These are phyloP conservation scores for Platyscapa corneri DNA, from an alignment of 1,140 invertebrate species.

Conservation along the genomic window DNA sequence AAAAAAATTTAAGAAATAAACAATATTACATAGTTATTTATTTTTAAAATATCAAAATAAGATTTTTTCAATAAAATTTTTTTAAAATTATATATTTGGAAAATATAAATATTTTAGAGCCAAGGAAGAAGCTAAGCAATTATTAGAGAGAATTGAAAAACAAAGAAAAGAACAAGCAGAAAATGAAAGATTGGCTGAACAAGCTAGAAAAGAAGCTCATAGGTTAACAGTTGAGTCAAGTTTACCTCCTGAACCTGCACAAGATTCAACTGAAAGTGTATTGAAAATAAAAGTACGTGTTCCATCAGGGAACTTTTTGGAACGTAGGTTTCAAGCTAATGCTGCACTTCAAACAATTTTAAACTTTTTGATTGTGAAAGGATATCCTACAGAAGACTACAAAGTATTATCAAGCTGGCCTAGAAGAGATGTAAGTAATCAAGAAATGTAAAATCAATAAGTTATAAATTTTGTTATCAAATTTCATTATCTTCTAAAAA, in stretches of 20 bases:
- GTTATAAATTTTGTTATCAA: conserved; percentile 3
- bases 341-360: conserved; percentile 85
- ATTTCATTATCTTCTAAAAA: neutral
- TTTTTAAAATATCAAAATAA: no score
- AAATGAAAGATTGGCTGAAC: conserved; percentile 81
- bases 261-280: conserved; percentile 76
- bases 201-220: conserved; percentile 81
- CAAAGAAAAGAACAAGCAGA: conserved; percentile 81
- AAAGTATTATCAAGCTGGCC: conserved; percentile 95
- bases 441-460: no score
- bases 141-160: conserved; percentile 81
- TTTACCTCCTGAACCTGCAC: conserved; percentile 80
- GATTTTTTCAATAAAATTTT: no score
- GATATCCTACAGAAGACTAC: conserved; percentile 89
- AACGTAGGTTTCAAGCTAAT: conserved; percentile 82
- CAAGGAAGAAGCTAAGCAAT: conserved; percentile 88
- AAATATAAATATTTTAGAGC: no score
- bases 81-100: no score
- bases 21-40: no score
- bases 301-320: conserved; percentile 83
- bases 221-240: conserved; percentile 77
- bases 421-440: conserved; percentile 88
- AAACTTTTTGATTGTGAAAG: conserved; percentile 90
- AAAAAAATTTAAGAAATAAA: neutral
- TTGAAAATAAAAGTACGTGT: conserved; percentile 86